These are phyloP conservation scores for Umimayanthus chanpuru DNA, from an alignment of 92 coral and sea anemone species.

Conservation along the genomic window DNA sequence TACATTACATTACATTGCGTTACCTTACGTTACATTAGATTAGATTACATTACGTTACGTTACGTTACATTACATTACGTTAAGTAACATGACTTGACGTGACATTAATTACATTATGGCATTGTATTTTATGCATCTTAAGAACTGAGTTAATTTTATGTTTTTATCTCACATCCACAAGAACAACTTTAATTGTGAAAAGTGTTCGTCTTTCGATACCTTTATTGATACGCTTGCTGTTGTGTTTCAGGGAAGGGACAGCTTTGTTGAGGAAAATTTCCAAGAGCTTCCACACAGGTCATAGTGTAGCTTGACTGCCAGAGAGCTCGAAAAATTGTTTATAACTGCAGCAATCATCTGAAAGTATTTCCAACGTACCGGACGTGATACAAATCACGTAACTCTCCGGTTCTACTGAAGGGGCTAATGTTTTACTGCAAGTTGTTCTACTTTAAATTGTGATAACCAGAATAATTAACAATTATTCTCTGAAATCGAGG, in stretches of 20 bases:
- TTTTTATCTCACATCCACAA: no score
- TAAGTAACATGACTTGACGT: no score
- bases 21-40: no score
- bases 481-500: no score
- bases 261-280: constrained; percentile 90
- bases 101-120: no score
- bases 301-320: constrained; percentile 66
- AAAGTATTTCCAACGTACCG: background rate
- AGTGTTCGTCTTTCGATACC: background rate
- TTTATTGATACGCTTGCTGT: constrained; percentile 3
- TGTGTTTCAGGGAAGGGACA: constrained; percentile 83
- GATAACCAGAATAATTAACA: background rate
- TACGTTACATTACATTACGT: no score
- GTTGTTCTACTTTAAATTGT: background rate
- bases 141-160: no score
- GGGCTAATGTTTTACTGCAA: background rate
- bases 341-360: background rate
- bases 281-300: constrained; percentile 80
- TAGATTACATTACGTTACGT: no score
- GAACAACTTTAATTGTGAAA: no score
- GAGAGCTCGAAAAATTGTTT: background rate
- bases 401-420: background rate
- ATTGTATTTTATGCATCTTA: no score
- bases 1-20: no score
- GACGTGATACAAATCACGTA: background rate